A percentile compares a stretch with the other conserved stretches of the same genome.
These are phyloP conservation scores for Paraescarpia echinospica DNA, from an alignment of 1,140 invertebrate genomes.

Conservation along the genomic window DNA sequence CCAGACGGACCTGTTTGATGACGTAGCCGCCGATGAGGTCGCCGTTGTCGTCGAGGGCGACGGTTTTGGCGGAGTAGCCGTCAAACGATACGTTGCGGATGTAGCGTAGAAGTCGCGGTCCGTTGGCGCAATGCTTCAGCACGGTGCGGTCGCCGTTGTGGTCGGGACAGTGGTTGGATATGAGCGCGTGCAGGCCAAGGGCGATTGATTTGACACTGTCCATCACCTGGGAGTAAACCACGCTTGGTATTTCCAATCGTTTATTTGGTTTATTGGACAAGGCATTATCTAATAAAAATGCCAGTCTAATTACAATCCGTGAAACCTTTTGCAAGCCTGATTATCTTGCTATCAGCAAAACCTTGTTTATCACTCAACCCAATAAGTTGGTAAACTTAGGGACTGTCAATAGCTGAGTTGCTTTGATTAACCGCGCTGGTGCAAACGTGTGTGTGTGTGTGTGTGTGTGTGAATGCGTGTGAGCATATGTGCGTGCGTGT, in stretches of 20 bases:
- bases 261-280: no score
- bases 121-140: not conserved
- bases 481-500: not conserved
- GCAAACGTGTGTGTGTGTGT: not conserved
- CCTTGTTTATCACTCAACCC: no score
- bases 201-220: not conserved
- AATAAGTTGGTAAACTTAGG: no score
- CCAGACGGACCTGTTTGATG: constrained; percentile 10
- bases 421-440: no score
- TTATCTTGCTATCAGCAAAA: no score
- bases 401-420: no score
- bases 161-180: constrained; percentile 1
- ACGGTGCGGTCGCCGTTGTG: not conserved
- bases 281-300: no score
- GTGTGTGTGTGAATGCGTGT: not conserved
- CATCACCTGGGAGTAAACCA: not conserved
- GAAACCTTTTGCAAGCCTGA: no score
- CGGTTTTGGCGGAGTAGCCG: not conserved
- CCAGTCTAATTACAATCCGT: no score
- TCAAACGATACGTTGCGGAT: constrained; percentile 11
- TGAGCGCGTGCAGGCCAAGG: not conserved
- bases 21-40: constrained; percentile 3
- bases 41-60: constrained; percentile 8
- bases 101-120: constrained; percentile 9
- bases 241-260: not conserved